Percentiles rank a stretch among this genome's conserved stretches.
Evolutionary conservation across 2,113 vertebrate genomes (phyloP).

Genomic region (Ifrita kowaldi): DNA sequence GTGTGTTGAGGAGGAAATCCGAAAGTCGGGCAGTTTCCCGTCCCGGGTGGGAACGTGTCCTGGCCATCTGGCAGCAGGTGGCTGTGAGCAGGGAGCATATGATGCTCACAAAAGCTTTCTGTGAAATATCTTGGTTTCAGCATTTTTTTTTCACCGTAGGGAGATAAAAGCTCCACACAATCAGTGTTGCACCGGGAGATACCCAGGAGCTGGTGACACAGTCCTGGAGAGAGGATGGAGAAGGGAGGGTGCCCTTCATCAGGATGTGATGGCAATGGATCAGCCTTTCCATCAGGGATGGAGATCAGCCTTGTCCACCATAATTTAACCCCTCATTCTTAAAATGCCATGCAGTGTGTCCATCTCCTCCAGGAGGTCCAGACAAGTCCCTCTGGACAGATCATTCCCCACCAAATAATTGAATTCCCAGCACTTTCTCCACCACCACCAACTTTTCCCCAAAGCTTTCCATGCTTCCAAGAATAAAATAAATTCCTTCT

Average conservation of each 20-base stretch:
- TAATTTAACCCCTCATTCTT: neutral
- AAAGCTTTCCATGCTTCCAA: neutral
- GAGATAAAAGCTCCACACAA: neutral
- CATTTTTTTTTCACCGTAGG: no score
- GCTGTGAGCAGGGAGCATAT: neutral
- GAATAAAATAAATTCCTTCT: neutral
- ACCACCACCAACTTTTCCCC: neutral
- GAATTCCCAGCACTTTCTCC: neutral
- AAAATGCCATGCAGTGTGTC: neutral
- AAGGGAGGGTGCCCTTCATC: no score
- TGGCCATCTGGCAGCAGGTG: neutral
- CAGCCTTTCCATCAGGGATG: neutral
- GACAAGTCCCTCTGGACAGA: neutral
- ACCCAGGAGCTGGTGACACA: neutral
- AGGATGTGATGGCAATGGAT: fast-evolving
- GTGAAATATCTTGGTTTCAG: neutral
- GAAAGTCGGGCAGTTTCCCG: neutral
- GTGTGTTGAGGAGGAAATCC: neutral
- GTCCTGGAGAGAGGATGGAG: neutral
- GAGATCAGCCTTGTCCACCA: fast-evolving
- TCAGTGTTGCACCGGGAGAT: fast-evolving
- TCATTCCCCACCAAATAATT: neutral
- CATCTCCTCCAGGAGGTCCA: neutral
- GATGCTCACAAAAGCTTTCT: neutral
- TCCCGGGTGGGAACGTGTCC: neutral